These are phyloP conservation scores for Crossocerus cetratus DNA, from an alignment of 2,888 invertebrate genomes.

Conservation along the genomic window DNA sequence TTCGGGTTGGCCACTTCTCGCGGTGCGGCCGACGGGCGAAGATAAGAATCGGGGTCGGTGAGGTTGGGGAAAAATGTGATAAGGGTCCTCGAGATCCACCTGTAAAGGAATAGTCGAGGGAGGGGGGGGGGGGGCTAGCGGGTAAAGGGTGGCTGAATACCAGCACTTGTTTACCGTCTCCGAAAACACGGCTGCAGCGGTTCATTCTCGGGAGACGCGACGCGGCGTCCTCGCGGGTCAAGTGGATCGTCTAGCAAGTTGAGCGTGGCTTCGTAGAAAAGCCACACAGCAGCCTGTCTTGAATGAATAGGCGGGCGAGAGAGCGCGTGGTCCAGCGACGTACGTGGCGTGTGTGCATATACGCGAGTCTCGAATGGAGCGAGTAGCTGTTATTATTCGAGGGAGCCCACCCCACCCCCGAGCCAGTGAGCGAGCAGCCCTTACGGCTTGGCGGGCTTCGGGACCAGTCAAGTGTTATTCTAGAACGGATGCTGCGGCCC, in stretches of 20 bases:
- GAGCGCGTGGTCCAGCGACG: background rate
- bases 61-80: too few species aligned
- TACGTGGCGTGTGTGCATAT: conserved; percentile 13
- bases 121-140: too few species aligned
- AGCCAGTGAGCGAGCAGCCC: background rate
- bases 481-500: conserved; percentile 46
- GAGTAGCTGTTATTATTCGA: conserved; percentile 30
- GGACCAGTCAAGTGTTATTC: conserved; percentile 54
- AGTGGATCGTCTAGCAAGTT: background rate
- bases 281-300: conserved; percentile 18
- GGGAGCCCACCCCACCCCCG: conserved; percentile 9
- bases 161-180: too few species aligned
- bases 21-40: too few species aligned
- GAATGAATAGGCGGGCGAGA: conserved; percentile 36
- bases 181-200: too few species aligned
- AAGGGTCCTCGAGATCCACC: too few species aligned
- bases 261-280: conserved; percentile 1
- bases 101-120: too few species aligned
- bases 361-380: conserved; percentile 18
- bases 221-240: conserved; percentile 11
- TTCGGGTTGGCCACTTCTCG: too few species aligned
- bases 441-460: conserved; percentile 7
- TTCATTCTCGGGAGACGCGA: background rate
- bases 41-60: too few species aligned
- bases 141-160: too few species aligned